Conservation (phyloP, 2,797 vertebrate genomes). For the Acanthurus tractus region DNA sequence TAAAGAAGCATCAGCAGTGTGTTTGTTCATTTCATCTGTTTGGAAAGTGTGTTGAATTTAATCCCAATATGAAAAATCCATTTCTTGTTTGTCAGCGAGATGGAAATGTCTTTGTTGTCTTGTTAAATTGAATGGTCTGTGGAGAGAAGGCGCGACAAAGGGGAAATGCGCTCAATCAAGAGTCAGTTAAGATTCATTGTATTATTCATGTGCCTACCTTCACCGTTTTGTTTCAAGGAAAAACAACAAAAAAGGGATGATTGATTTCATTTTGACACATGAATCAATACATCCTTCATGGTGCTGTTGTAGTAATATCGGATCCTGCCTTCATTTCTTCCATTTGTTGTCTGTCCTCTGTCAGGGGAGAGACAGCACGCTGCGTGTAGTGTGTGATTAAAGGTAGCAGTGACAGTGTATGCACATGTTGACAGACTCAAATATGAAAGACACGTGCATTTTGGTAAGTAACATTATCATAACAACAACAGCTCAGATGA, state of each 20-base stretch:
- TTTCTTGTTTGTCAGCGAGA: slow-evolving; percentile 64
- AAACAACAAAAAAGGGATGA: slow-evolving; percentile 23
- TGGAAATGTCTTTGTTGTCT: slow-evolving; percentile 55
- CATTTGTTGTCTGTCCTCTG: slow-evolving; percentile 25
- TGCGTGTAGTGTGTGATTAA: slow-evolving; percentile 44
- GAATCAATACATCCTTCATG: slow-evolving; percentile 52
- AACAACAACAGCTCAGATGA: slow-evolving; percentile 36
- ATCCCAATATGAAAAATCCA: slow-evolving; percentile 54
- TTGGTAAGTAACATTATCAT: slow-evolving; percentile 22
- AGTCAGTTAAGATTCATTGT: slow-evolving; percentile 45
- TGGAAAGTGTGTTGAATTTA: slow-evolving; percentile 49
- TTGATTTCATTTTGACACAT: slow-evolving; percentile 58
- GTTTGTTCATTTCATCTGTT: slow-evolving; percentile 57
- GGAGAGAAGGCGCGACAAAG: slow-evolving; percentile 47
- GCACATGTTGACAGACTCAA: not conserved
- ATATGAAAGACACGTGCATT: slow-evolving; percentile 33
- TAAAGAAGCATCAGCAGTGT: slow-evolving; percentile 21
- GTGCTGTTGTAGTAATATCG: slow-evolving; percentile 41
- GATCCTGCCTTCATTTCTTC: slow-evolving; percentile 48
- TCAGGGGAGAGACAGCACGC: slow-evolving; percentile 32
- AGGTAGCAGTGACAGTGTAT: slow-evolving; percentile 11
- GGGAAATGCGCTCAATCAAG: slow-evolving; percentile 43
- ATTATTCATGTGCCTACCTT: slow-evolving; percentile 48
- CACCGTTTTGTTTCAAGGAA: slow-evolving; percentile 1
- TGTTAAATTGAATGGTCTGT: slow-evolving; percentile 54